Percentiles rank a stretch among this genome's conserved stretches.
Evolutionary conservation across 1,140 invertebrate species (phyloP).

Genomic region (Pseudoatta argentina): DNA sequence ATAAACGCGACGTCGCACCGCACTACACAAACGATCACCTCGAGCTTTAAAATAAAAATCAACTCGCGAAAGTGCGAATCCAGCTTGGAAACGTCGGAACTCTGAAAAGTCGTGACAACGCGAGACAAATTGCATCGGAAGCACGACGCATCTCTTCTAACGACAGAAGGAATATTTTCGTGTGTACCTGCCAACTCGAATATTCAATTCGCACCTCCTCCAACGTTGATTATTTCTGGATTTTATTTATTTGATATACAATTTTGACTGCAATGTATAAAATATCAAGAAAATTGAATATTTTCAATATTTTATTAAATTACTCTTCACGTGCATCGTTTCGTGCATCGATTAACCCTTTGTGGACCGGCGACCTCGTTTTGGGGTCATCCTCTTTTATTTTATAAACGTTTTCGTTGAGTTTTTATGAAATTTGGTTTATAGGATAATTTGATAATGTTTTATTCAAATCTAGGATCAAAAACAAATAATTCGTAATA

Average conservation of each 20-base stretch:
- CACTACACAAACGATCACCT: conserved; percentile 47
- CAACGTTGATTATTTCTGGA: conserved; percentile 21
- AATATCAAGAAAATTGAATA: not conserved
- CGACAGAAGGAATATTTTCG: conserved; percentile 32
- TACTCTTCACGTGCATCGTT: not conserved
- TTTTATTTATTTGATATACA: conserved; percentile 9
- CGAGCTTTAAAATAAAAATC: conserved; percentile 61
- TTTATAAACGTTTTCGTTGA: too few species aligned
- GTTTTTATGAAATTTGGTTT: too few species aligned
- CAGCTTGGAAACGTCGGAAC: not conserved
- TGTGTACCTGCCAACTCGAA: conserved; percentile 7
- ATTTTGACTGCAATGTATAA: not conserved
- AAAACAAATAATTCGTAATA: too few species aligned
- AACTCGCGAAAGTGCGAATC: conserved; percentile 44
- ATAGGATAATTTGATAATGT: too few species aligned
- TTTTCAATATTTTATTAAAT: not conserved
- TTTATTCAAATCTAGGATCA: too few species aligned
- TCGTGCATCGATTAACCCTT: not conserved
- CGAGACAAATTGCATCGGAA: conserved; percentile 56
- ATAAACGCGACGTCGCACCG: conserved; percentile 48
- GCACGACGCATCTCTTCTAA: conserved; percentile 26
- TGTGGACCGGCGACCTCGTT: too few species aligned
- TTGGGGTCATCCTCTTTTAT: too few species aligned
- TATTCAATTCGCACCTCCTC: conserved; percentile 28
- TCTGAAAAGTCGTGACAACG: conserved; percentile 51